A percentile compares a stretch with the other conserved stretches of the same genome.
Conservation (phyloP, 2,113 vertebrate genomes). For the Erythrocercus mccallii region DNA sequence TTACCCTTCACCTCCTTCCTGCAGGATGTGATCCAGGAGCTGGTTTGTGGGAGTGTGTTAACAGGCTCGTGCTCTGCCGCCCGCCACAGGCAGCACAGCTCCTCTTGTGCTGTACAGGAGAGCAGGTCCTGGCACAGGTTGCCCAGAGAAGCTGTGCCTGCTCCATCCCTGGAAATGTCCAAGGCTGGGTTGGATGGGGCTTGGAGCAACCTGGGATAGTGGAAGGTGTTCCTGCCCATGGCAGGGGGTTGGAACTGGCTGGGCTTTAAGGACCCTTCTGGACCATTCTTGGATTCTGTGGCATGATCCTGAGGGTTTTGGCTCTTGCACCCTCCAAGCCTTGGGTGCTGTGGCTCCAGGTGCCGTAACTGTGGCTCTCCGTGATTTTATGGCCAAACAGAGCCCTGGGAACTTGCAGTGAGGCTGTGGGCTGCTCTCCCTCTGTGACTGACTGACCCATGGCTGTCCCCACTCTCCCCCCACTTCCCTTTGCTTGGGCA, state of each 20-base stretch:
- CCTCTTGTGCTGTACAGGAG: neutral
- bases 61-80: neutral
- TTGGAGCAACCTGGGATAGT: too few relatives aligned
- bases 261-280: neutral
- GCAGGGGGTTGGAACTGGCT: neutral
- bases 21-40: neutral
- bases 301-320: neutral
- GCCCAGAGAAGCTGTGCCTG: too few relatives aligned
- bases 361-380: neutral
- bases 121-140: too few relatives aligned
- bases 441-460: neutral
- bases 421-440: neutral
- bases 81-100: neutral
- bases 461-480: neutral
- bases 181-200: too few relatives aligned
- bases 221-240: too few relatives aligned
- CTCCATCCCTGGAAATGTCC: too few relatives aligned
- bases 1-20: slow-evolving; percentile 42
- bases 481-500: neutral
- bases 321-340: accelerated
- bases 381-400: neutral
- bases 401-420: neutral
- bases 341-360: neutral
- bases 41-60: neutral
- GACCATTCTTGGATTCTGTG: neutral